Percentiles rank a stretch among this genome's conserved stretches.
Evolutionary conservation across 37 sponge, comb jelly and placozoan genomes (phyloP).

Genomic region (Beroe forskalii): DNA sequence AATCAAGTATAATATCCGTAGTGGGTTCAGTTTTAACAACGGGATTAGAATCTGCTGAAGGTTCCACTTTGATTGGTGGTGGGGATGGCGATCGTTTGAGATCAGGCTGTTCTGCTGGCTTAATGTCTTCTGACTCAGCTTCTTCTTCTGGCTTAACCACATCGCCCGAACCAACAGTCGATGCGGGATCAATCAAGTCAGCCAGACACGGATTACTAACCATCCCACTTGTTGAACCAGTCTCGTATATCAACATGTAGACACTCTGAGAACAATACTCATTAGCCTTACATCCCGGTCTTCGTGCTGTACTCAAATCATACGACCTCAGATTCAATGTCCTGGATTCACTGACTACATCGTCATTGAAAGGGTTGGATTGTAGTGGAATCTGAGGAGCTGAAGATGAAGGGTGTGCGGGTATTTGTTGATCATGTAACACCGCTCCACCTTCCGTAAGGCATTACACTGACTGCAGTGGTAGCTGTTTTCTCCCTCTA

Average conservation of each 20-base stretch:
- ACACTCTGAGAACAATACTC: constrained; percentile 11
- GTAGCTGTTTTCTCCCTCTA: constrained; percentile 14
- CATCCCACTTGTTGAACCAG: not conserved
- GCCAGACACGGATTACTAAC: not conserved
- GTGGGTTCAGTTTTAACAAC: not conserved
- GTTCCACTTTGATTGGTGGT: not conserved
- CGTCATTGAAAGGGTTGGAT: not conserved
- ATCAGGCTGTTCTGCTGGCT: not conserved
- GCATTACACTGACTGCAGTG: not conserved
- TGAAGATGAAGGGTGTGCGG: constrained; percentile 27
- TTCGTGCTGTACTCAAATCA: not conserved
- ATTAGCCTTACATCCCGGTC: not conserved
- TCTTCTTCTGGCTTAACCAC: not conserved
- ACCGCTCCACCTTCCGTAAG: not conserved
- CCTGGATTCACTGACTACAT: not conserved
- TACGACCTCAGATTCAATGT: constrained; percentile 3
- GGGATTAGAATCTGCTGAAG: too few relatives aligned
- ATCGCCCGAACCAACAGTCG: not conserved
- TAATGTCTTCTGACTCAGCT: not conserved
- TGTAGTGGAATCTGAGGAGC: constrained; percentile 8
- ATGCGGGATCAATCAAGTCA: not conserved
- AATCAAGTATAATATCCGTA: not conserved
- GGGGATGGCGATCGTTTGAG: not conserved
- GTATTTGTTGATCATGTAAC: not conserved
- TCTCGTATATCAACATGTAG: constrained; percentile 29